A percentile compares a stretch with the other conserved stretches of the same genome.
Evolutionary conservation across 2,888 invertebrate genomes (phyloP).

Genomic region (Pardosa pseudoannulata): DNA sequence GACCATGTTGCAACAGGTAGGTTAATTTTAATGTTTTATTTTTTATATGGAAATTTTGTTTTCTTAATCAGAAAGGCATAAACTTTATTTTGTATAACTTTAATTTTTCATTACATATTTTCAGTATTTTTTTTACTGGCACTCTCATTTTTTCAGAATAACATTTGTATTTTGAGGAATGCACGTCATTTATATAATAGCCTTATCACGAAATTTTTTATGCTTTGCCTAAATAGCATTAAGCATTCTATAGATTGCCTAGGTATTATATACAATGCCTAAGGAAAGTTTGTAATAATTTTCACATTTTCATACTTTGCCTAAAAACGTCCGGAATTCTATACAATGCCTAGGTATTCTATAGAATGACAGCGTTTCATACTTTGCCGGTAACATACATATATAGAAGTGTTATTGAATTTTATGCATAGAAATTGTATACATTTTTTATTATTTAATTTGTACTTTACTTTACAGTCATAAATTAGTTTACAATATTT

Average conservation of each 20-base stretch:
- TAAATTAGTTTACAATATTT: too few species aligned
- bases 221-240: too few species aligned
- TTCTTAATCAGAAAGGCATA: background rate
- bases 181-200: too few species aligned
- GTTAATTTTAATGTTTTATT: background rate
- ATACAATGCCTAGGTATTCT: background rate
- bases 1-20: background rate
- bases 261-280: too few species aligned
- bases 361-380: background rate
- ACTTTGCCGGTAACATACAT: background rate
- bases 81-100: background rate
- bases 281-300: background rate
- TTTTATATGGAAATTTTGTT: background rate
- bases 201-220: too few species aligned
- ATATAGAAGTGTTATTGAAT: too few species aligned
- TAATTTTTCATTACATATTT: background rate
- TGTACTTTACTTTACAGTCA: too few species aligned
- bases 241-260: too few species aligned
- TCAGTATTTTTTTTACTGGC: background rate
- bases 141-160: background rate
- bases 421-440: too few species aligned
- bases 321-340: background rate
- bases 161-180: too few species aligned
- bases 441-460: too few species aligned
- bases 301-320: background rate